phyloP scores from a whole-genome alignment of 2,113 vertebrate genomes.

The Dascyllus trimaculatus region DNA sequence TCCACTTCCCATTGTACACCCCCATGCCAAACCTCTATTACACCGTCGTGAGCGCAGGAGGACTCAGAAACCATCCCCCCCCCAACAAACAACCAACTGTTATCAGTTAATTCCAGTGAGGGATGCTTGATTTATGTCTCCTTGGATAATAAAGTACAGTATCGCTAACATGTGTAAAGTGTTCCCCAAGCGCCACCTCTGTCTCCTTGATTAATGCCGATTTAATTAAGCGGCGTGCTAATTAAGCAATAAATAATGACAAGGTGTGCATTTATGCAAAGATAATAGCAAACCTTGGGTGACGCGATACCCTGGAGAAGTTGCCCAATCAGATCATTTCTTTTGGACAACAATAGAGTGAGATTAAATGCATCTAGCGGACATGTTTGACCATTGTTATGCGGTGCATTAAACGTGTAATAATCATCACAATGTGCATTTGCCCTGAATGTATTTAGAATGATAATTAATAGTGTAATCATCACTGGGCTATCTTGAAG shows the following conservation, averaged over 20 bases:
- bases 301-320: conserved; percentile 58
- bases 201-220: conserved; percentile 86
- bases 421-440: conserved; percentile 56
- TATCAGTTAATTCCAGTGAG: conserved; percentile 79
- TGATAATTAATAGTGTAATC: conserved; percentile 55
- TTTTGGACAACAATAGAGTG: conserved; percentile 62
- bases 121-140: conserved; percentile 76
- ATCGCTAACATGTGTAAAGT: conserved; percentile 84
- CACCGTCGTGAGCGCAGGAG: neutral
- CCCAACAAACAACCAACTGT: conserved; percentile 61
- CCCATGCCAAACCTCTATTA: conserved; percentile 3
- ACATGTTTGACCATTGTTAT: conserved; percentile 68
- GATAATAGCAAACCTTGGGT: conserved; percentile 78
- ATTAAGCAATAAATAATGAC: conserved; percentile 87
- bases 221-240: conserved; percentile 84
- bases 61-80: neutral
- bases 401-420: conserved; percentile 45
- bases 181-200: conserved; percentile 78
- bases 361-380: conserved; percentile 55
- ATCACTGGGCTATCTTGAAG: conserved; percentile 15
- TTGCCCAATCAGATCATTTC: conserved; percentile 66
- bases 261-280: conserved; percentile 83
- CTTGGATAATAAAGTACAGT: conserved; percentile 82
- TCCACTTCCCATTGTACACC: too few species aligned
- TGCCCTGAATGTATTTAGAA: conserved; percentile 30